Percentiles rank a stretch among this genome's conserved stretches.
Evolutionary conservation across 2,888 invertebrate genomes (phyloP).

Genomic region (Ethmia dodecea): DNA sequence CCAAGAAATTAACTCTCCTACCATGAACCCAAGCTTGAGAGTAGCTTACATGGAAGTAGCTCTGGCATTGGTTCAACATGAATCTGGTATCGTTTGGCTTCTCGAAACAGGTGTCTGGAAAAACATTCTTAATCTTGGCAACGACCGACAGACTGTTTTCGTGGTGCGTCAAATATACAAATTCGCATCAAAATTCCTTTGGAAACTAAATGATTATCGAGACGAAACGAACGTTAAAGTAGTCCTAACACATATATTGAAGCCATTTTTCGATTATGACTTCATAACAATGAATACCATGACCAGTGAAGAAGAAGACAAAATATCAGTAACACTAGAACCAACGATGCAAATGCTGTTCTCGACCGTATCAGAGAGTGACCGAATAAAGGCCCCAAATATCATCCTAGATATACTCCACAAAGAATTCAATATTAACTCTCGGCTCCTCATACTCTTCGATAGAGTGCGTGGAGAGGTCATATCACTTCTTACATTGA

Average conservation of each 20-base stretch:
- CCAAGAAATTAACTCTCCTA: conserved; percentile 38
- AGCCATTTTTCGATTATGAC: conserved; percentile 76
- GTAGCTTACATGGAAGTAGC: conserved; percentile 82
- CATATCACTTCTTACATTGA: conserved; percentile 61
- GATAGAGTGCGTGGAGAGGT: conserved; percentile 62
- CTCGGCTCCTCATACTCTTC: conserved; percentile 48
- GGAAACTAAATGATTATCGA: conserved; percentile 67
- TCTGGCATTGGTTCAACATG: conserved; percentile 77
- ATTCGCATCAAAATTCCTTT: conserved; percentile 79
- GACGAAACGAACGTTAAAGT: conserved; percentile 70
- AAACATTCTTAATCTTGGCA: conserved; percentile 79
- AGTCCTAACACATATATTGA: conserved; percentile 74
- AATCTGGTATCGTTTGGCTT: conserved; percentile 81
- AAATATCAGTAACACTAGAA: conserved; percentile 68
- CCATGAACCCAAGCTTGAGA: conserved; percentile 79
- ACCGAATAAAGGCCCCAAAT: conserved; percentile 53
- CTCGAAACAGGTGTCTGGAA: conserved; percentile 80
- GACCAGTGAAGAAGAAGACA: conserved; percentile 66
- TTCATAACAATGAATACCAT: conserved; percentile 68
- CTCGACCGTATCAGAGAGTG: conserved; percentile 70
- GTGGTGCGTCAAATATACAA: conserved; percentile 82
- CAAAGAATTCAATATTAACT: conserved; percentile 48
- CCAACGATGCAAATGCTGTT: conserved; percentile 77
- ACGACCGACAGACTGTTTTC: conserved; percentile 83
- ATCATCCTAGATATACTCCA: conserved; percentile 39